Conservation (phyloP, 2,113 vertebrate genomes). For the Setophaga coronata region DNA sequence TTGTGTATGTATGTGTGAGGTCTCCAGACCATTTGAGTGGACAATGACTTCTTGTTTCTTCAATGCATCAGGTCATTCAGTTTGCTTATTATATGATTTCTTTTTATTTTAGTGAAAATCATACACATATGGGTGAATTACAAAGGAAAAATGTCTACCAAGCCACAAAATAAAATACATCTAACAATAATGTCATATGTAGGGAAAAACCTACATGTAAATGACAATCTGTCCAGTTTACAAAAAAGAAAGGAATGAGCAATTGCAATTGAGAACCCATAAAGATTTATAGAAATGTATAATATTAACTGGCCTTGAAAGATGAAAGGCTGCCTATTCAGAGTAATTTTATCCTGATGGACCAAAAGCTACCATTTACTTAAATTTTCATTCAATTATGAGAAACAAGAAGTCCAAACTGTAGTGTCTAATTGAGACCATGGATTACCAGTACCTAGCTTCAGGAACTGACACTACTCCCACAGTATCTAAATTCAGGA, state of each 20-base stretch:
- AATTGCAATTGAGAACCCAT: neutral
- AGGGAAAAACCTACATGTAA: neutral
- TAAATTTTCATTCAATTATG: conserved; percentile 12
- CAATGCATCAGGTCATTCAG: neutral
- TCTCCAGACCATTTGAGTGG: neutral
- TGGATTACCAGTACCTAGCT: neutral
- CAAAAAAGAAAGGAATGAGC: neutral
- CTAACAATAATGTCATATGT: neutral
- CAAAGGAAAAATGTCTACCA: neutral
- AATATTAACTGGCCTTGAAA: conserved; percentile 11
- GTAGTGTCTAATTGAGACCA: neutral
- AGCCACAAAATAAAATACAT: neutral
- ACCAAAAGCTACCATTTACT: neutral
- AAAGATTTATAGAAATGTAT: conserved; percentile 14
- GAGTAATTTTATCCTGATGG: neutral
- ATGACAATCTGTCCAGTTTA: neutral
- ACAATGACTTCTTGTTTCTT: neutral
- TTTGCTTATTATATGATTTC: neutral
- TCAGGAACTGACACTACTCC: neutral
- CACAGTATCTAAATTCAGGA: neutral
- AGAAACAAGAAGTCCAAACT: neutral
- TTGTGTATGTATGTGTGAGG: neutral
- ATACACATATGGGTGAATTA: neutral
- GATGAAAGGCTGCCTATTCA: conserved; percentile 3
- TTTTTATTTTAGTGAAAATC: neutral